phyloP scores from a whole-genome alignment of 2,888 invertebrate species.

The Drosophila hamatofila region DNA sequence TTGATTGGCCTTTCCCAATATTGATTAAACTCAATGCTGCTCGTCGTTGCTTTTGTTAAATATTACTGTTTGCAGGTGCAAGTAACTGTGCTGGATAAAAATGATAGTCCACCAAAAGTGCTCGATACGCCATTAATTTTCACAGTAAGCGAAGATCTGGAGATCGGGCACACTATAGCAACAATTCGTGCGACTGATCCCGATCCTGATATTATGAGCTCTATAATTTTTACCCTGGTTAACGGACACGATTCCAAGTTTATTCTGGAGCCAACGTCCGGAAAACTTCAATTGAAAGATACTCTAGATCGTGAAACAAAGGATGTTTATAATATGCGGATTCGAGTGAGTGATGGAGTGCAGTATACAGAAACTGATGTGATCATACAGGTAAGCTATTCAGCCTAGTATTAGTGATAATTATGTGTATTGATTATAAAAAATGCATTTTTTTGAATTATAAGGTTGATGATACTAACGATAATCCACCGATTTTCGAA shows the following conservation, averaged over 20 bases:
- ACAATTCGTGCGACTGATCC: conserved; percentile 92
- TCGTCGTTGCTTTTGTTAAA: neutral
- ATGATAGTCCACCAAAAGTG: conserved; percentile 97
- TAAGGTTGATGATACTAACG: conserved; percentile 96
- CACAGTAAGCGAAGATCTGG: conserved; percentile 93
- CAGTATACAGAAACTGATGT: conserved; percentile 93
- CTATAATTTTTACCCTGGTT: conserved; percentile 90
- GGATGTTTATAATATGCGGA: conserved; percentile 91
- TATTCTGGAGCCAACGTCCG: conserved; percentile 89
- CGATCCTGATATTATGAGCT: conserved; percentile 94
- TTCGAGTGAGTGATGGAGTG: conserved; percentile 95
- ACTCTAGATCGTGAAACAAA: conserved; percentile 93
- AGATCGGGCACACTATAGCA: conserved; percentile 92
- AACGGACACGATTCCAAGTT: conserved; percentile 89
- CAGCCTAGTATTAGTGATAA: conserved; percentile 4
- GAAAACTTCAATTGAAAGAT: conserved; percentile 90
- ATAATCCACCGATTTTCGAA: conserved; percentile 96
- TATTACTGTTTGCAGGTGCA: conserved; percentile 89
- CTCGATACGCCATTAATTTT: conserved; percentile 90
- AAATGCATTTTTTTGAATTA: neutral
- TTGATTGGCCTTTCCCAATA: neutral
- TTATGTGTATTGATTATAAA: neutral
- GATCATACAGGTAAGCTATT: conserved; percentile 90
- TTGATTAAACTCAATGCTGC: neutral
- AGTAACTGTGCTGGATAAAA: conserved; percentile 94